Evolutionary conservation across 2,888 invertebrate species (phyloP).

Genomic region (Drosophila tripunctata): DNA sequence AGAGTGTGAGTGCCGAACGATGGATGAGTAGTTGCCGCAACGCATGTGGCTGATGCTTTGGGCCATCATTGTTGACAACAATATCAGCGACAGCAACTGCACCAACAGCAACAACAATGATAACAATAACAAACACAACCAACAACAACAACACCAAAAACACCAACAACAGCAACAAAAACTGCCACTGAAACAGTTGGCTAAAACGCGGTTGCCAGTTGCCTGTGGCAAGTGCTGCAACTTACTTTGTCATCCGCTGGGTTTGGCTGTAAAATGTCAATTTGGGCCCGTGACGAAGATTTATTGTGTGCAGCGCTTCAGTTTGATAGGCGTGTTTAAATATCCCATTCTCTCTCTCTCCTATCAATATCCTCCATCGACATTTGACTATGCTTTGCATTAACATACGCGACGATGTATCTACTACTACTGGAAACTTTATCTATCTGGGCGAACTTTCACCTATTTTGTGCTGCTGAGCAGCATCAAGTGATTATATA

Average conservation of each 20-base stretch:
- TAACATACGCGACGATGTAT: constrained; percentile 2
- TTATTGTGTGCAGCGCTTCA: constrained; percentile 60
- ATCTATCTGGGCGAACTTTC: not conserved
- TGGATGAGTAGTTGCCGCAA: constrained; percentile 73
- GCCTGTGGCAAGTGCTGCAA: constrained; percentile 46
- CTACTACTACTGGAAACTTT: not conserved
- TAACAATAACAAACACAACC: constrained; percentile 31
- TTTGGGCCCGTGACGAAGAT: constrained; percentile 74
- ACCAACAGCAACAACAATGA: constrained; percentile 41
- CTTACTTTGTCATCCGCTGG: constrained; percentile 59
- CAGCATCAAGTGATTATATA: not conserved
- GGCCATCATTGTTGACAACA: constrained; percentile 76
- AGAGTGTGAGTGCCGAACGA: constrained; percentile 38
- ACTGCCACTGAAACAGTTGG: constrained; percentile 15
- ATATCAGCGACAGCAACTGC: constrained; percentile 64
- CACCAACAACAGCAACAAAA: constrained; percentile 27
- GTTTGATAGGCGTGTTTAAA: constrained; percentile 66
- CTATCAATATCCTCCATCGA: constrained; percentile 8
- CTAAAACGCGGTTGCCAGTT: constrained; percentile 26
- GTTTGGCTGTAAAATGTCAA: constrained; percentile 77
- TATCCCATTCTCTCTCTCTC: constrained; percentile 32
- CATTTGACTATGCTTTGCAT: constrained; percentile 9
- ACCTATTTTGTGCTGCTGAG: not conserved
- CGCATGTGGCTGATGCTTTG: constrained; percentile 76
- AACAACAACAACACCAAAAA: constrained; percentile 34